A percentile compares a stretch with the other conserved stretches of the same genome.
phyloP scores from a whole-genome alignment of 2,113 vertebrate species.

The Clarias batrachus region DNA sequence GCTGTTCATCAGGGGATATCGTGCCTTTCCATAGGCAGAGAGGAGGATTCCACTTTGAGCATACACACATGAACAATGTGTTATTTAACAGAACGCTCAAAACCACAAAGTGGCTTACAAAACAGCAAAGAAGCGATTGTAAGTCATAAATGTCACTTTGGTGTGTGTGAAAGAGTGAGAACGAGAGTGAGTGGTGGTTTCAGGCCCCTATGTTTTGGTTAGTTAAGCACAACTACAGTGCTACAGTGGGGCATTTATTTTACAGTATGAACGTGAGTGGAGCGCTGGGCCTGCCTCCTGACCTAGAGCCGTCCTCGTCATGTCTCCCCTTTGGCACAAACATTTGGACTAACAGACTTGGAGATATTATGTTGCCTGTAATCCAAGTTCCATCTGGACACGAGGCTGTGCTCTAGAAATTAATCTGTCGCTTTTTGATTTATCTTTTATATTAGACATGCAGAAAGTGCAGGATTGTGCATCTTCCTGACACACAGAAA shows the following conservation, averaged over 20 bases:
- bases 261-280: slow-evolving; percentile 24
- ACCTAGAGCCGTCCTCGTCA: slow-evolving; percentile 9
- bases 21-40: not conserved
- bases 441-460: not conserved
- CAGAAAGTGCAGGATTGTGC: not conserved
- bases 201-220: slow-evolving; percentile 13
- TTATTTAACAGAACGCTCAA: not conserved
- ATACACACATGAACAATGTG: not conserved
- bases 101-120: not conserved
- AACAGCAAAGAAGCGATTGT: too few species aligned
- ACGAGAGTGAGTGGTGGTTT: not conserved
- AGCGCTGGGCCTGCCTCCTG: slow-evolving; percentile 6
- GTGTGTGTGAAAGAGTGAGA: not conserved
- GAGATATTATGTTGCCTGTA: slow-evolving; percentile 42
- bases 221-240: not conserved
- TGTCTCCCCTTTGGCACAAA: slow-evolving; percentile 22
- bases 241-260: slow-evolving; percentile 23
- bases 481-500: not conserved
- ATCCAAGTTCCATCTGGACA: slow-evolving; percentile 63
- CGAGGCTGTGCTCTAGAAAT: not conserved
- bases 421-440: not conserved
- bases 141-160: slow-evolving; percentile 3
- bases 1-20: not conserved
- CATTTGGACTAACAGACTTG: slow-evolving; percentile 61
- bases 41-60: not conserved